Evolutionary conservation across 92 coral and sea anemone species (phyloP).

Genomic region (Actinostola sp.): DNA sequence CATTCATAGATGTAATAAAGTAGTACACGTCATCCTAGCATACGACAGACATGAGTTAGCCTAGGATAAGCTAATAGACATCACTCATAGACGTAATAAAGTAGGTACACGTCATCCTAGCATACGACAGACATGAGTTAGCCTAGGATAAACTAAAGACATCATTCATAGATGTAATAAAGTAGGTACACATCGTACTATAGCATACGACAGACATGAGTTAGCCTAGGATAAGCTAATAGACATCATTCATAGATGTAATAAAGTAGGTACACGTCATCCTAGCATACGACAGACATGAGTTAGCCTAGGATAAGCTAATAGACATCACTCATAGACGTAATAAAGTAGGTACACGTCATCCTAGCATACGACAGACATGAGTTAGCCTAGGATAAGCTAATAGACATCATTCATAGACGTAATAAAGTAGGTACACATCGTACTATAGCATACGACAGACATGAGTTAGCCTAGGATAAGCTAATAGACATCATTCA

Average conservation of each 20-base stretch:
- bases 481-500: background rate
- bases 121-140: constrained; percentile 48
- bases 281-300: constrained; percentile 35
- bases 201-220: constrained; percentile 40
- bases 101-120: background rate
- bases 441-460: constrained; percentile 39
- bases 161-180: background rate
- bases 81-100: background rate
- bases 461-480: background rate
- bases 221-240: background rate
- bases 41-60: constrained; percentile 46
- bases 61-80: background rate
- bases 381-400: too few relatives aligned
- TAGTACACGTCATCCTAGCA: background rate
- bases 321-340: background rate
- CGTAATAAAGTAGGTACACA: background rate
- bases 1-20: background rate
- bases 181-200: background rate
- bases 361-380: constrained; percentile 35
- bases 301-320: background rate
- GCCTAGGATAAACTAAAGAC: background rate
- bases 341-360: background rate
- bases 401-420: background rate
- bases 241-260: background rate
- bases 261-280: background rate